Conservation (phyloP, 1,140 invertebrate species). For the Euura lappo region DNA sequence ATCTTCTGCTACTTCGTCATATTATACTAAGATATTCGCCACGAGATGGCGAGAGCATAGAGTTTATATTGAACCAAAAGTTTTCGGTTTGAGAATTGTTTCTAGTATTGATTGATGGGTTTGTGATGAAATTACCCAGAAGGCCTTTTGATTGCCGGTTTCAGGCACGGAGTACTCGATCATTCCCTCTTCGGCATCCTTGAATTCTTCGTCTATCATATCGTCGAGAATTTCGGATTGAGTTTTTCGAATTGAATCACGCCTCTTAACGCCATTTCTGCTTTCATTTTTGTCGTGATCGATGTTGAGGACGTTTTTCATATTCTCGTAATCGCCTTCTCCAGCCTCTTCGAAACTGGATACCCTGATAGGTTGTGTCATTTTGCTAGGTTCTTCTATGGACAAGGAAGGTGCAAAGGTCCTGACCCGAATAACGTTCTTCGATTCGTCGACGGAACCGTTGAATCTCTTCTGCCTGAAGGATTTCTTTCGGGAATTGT, state of each 20-base stretch:
- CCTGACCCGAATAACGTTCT: not conserved
- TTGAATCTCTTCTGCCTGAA: conserved; percentile 31
- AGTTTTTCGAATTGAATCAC: conserved; percentile 9
- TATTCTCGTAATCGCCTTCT: conserved; percentile 36
- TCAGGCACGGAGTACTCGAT: conserved; percentile 50
- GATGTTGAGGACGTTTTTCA: conserved; percentile 31
- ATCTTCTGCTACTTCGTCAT: too few relatives aligned
- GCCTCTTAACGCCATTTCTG: conserved; percentile 12
- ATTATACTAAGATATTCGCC: too few relatives aligned
- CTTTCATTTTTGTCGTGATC: conserved; percentile 12
- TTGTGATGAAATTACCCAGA: conserved; percentile 51
- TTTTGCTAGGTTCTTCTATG: conserved; percentile 5
- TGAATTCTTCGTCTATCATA: conserved; percentile 45
- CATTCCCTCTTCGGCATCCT: conserved; percentile 49
- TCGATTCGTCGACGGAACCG: conserved; percentile 20
- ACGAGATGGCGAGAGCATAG: too few relatives aligned
- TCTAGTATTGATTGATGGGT: too few relatives aligned
- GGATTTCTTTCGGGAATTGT: conserved; percentile 14
- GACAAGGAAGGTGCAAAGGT: not conserved
- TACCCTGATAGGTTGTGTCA: conserved; percentile 34
- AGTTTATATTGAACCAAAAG: too few relatives aligned
- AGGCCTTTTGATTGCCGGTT: conserved; percentile 46
- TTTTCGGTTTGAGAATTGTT: too few relatives aligned
- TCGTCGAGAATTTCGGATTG: conserved; percentile 37
- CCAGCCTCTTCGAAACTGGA: conserved; percentile 46